These are phyloP conservation scores for Pammene fasciana DNA, from an alignment of 2,888 invertebrate genomes.

Conservation along the genomic window DNA sequence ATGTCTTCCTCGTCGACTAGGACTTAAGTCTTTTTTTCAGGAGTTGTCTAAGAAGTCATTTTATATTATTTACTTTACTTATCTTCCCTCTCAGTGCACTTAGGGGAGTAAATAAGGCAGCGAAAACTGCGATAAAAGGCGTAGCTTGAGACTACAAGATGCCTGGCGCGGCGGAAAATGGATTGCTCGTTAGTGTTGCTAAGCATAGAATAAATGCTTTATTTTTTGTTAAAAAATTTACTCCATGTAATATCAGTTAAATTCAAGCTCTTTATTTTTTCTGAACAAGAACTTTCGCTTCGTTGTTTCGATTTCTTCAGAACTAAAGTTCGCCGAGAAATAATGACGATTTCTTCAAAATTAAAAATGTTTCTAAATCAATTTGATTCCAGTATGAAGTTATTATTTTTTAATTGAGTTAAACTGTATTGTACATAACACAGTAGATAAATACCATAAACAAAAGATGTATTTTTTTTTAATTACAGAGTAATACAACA, in stretches of 20 bases:
- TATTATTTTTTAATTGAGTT: no score
- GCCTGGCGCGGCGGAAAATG: conserved; percentile 51
- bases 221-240: not conserved
- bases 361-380: no score
- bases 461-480: no score
- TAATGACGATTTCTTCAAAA: no score
- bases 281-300: no score
- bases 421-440: no score
- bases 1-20: no score
- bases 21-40: not conserved
- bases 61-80: conserved; percentile 5
- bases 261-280: not conserved
- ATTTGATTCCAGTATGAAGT: no score
- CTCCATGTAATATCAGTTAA: not conserved
- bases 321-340: no score
- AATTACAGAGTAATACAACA: no score
- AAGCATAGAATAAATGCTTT: conserved; percentile 1
- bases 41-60: not conserved
- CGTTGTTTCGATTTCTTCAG: no score
- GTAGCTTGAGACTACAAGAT: conserved; percentile 49
- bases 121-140: conserved; percentile 51
- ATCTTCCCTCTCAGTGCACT: conserved; percentile 3
- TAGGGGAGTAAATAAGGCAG: conserved; percentile 47
- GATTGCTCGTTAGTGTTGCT: conserved; percentile 49
- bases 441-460: no score